Evolutionary conservation across 2,888 invertebrate species (phyloP), one percentile per base, ranked within the genome.

Genomic region (Platycheirus albimanus): DNA sequence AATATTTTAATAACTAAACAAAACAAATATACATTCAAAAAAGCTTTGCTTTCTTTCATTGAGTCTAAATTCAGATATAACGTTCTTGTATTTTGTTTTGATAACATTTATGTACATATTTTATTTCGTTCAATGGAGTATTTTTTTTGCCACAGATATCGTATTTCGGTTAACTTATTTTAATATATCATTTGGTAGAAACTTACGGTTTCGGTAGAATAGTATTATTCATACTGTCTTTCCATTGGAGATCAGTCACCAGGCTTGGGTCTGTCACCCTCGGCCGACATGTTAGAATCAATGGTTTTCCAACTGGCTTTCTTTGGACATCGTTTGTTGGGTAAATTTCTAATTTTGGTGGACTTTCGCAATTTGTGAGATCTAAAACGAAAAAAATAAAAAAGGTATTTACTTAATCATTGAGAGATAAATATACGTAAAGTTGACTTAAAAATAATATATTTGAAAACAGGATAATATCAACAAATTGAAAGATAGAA

Each of bases 201-300:
- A 93, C 94, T 93, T 91, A 95, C 95, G 92, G 92, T 86, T 93
- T 93, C 85, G 93, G 93, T 86, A 94, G 93, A 87, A 96, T 95
- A 74, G 93, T 93, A 84, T 93, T 92, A 87, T 94, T 94, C 83
- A 92, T 92, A 51, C 95, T 94, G 89, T 96, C 96, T 85, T 94
- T 93, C 97, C 97, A 97, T 88, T 95, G 94, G 49, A 96, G 93
- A 87, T 96, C 94, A 30, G 93, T 93, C 67, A 96, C 93, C 41
- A 95, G 92, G 6, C 91, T 91, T 1, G 93, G 92, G 87, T 96
- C 93, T 0, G 93, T 93, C 1, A 95, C 95, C 61, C 93, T 93
- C 3, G 95, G 94, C 86, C 93, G 93, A 89, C 97, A 97, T 4
- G 96, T 96, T 85, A 97, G 91, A 58, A 96, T 94, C 72, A 96